Conservation (phyloP, 2,888 invertebrate species). For the Tenthredo scrophulariae region DNA sequence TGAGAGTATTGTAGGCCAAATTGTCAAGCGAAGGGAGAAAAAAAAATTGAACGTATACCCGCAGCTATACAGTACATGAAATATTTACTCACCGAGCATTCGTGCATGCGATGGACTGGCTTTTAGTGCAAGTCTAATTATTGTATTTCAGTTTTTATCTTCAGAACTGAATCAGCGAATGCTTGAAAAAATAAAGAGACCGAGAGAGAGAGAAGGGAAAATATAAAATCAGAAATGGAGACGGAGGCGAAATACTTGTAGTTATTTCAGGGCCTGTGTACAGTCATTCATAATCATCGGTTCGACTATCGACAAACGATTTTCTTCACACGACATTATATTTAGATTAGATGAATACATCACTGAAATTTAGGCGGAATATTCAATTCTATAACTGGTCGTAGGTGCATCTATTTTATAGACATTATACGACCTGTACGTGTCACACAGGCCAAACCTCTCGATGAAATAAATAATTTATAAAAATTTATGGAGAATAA, state of each 20-base stretch:
- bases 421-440: not conserved
- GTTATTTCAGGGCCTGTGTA: not conserved
- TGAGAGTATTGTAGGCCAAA: not conserved
- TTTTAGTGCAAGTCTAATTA: slow-evolving; percentile 25
- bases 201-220: not conserved
- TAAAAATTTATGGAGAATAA: slow-evolving; percentile 4
- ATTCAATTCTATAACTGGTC: not conserved
- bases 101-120: slow-evolving; percentile 23
- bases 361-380: not conserved
- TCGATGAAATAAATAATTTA: not conserved
- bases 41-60: not conserved
- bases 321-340: slow-evolving; percentile 21
- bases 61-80: not conserved
- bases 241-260: not conserved
- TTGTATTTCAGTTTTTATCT: slow-evolving; percentile 16
- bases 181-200: not conserved
- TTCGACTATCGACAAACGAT: not conserved
- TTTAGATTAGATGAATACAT: not conserved
- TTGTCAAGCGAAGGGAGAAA: not conserved
- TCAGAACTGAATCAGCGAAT: not conserved
- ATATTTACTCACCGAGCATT: not conserved
- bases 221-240: not conserved
- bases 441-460: slow-evolving; percentile 2
- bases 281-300: not conserved
- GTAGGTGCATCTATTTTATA: not conserved